These are phyloP conservation scores for Globicephala melas DNA, from an alignment of 2,113 vertebrate genomes.

Conservation along the genomic window DNA sequence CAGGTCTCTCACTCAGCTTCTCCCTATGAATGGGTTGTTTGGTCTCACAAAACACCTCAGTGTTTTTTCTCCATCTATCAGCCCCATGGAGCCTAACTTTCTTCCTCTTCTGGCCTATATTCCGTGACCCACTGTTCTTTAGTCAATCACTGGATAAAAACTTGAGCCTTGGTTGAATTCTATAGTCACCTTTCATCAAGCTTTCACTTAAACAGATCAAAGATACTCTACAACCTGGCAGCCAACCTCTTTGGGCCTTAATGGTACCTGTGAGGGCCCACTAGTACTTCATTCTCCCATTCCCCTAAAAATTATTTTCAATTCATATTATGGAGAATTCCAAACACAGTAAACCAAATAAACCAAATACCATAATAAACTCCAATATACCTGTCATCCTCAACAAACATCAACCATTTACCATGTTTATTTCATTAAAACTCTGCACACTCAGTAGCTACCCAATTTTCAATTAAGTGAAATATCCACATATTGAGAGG, in stretches of 20 bases:
- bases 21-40: neutral
- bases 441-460: neutral
- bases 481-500: neutral
- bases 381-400: neutral
- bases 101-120: neutral
- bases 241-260: neutral
- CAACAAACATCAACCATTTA: neutral
- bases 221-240: neutral
- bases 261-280: neutral
- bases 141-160: neutral
- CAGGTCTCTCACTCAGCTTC: neutral
- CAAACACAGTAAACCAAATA: neutral
- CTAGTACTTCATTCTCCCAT: neutral
- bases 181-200: neutral
- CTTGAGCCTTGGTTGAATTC: neutral
- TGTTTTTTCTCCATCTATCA: neutral
- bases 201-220: neutral
- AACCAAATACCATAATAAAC: neutral
- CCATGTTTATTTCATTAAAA: neutral
- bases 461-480: neutral
- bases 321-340: neutral
- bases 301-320: neutral
- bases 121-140: neutral
- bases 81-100: neutral
- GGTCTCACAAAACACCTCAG: neutral